These are phyloP conservation scores for Dicentrarchus labrax DNA, from an alignment of 2,113 vertebrate genomes.

Conservation along the genomic window DNA sequence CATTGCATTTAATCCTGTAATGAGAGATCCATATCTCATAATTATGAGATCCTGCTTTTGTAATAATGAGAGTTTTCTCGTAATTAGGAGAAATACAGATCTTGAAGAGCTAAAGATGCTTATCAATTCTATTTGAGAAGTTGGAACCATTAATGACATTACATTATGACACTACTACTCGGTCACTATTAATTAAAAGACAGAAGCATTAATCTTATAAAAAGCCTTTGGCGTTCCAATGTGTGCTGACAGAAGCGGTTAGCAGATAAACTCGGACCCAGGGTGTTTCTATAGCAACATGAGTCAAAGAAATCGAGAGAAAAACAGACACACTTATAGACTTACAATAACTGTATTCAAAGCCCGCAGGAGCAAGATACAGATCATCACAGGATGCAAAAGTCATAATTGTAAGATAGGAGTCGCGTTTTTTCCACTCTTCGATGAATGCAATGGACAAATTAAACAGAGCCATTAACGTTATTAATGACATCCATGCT, in stretches of 20 bases:
- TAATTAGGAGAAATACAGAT: too few species aligned
- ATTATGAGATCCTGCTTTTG: background rate
- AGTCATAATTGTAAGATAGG: background rate
- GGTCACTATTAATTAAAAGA: background rate
- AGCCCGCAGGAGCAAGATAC: too few species aligned
- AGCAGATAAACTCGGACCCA: background rate
- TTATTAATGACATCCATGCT: background rate
- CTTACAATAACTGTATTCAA: background rate
- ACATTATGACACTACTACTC: background rate
- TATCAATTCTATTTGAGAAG: background rate
- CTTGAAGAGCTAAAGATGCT: background rate
- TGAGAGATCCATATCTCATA: background rate
- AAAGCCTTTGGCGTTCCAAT: background rate
- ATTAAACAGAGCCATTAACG: background rate
- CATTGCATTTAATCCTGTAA: background rate
- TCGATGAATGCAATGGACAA: background rate
- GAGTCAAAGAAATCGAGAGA: background rate
- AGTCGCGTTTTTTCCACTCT: background rate
- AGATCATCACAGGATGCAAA: background rate
- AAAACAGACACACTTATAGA: too few species aligned
- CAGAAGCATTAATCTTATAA: background rate
- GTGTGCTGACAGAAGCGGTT: background rate
- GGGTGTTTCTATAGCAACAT: background rate
- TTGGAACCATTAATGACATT: too few species aligned
- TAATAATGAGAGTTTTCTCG: background rate